Evolutionary conservation across 2,113 vertebrate species (phyloP), one percentile per base, ranked within the genome.

Genomic region (Lycaon pictus): DNA sequence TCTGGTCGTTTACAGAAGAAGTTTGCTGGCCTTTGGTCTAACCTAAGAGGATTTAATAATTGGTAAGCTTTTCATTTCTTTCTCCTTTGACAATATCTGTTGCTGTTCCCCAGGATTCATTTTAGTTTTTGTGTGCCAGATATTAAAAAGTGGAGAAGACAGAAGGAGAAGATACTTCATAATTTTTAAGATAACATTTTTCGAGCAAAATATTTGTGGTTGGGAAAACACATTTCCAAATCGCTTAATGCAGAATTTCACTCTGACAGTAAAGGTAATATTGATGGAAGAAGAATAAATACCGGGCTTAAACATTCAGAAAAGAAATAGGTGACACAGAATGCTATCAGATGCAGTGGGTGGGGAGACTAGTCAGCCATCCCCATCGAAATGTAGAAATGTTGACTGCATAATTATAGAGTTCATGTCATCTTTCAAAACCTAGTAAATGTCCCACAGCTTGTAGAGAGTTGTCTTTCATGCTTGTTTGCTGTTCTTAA

Each of bases 351-450:
- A 29, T 17, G 8, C 1, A 48, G 17, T 29, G 56, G 25, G 20
- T 2, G 0, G 23, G 9, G 22, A 77, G 53, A 79, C 10, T 35
- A 56, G 84, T 80, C 27, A 76, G 35, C 23, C 35, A 81, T 71
- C 25, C 35, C 2, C 48, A 65, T 69, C 7, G 56, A 77, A 80
- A 25, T n/a, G 32, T 43, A 74, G 62, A 77, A 80, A 25, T n/a
- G 32, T 43, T 69, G 23, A 62, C 22, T 85, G 25, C 25, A 77
- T 35, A 23, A 58, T 53, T 60, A 71, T 17, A 32, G 17, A 32
- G 17, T 58, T 96, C 32, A 63, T 27, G 15, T 60, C n/a, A 69
- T 95, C 62, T 94, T 94, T 65, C 3, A 43, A 96, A 93, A 81
- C 35, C 35, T 7, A 84, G n/a, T 43, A 58, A 93, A 77, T 76